Base-by-base conservation (phyloP, 1,140 invertebrate genomes). In the Rhopalosiphum maidis region DNA sequence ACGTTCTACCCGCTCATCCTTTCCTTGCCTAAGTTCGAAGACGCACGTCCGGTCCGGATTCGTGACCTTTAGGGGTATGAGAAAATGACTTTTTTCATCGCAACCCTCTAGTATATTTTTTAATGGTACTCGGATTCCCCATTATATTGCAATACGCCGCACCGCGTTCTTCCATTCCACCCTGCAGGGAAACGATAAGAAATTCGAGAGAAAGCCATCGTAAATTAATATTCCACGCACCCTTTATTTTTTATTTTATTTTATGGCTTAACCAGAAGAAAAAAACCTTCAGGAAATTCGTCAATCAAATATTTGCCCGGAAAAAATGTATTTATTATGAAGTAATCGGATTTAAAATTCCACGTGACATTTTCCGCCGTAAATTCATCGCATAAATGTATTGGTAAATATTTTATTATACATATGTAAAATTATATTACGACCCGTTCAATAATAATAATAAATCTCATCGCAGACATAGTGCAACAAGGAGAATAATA, bases 31-130 rank as follows among this genome's bases (percentile, higher is more conserved):
- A 48, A 25, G 51, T 89, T 89, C 51, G 88, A 89, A 89, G 35
- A 89, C 89, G 89, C 89, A 68, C 89, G 89, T 90, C 89, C 89
- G 89, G 89, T 55, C 88, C 88, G 88, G 88, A 89, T 89, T 89
- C 88, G 88, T 90, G 89, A 90, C 89, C 89, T 90, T 90, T 90
- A 41, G 37, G 55, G 89, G 89, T 90, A 68, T 46, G 89, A 41
- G 37, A 90, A 90, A 90, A 68, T 68, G 54, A 90, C 54, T 68
- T 90, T 90, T 90, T 41, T 90, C 41, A 37, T 41, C 88, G 35
- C 88, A 60, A 68, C 89, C 54, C 89, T 90, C 54, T 25, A n/a
- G 89, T 68, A 90, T 41, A 90, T 60, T 90, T 68, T 68, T 60
- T 90, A 90, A 90, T 68, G 89, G 89, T 55, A 68, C 55, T 90